Evolutionary conservation across 2,797 vertebrate genomes (phyloP), one percentile per base, ranked within the genome.

Genomic region (Phyllotis vaccarum): DNA sequence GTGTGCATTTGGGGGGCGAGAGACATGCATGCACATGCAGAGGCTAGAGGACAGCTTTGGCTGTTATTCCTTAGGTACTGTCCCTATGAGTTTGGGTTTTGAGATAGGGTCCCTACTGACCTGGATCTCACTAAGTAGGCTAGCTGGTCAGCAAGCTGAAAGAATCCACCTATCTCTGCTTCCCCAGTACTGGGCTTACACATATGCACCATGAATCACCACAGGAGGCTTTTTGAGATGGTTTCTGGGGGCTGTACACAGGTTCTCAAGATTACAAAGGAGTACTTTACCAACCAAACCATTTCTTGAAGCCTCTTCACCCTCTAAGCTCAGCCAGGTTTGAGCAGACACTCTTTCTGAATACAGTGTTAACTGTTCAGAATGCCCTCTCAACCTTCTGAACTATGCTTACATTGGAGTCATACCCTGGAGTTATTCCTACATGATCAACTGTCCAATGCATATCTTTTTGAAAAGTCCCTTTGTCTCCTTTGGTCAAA

Each of bases 401-500:
- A 92, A 83, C 24, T 40, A 31, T 11, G 79, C 92, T 82, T 27
- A 52, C 56, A 6, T 80, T 62, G n/a, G 76, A 85, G 64, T 74
- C 68, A 60, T 43, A 16, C 7, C 70, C 52, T 64, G 29, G 34
- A 24, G 34, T 64, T 40, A 70, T 40, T 27, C 3, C 7, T 16
- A n/a, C 54, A 62, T 2, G 5, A 37, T n/a, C n/a, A 16, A 52
- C 91, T 68, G 89, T 89, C 62, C 17, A 3, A 74, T 54, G 49
- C 29, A 14, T 12, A 6, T 70, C 66, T 80, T 80, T 95, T 76
- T 52, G 66, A 95, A 91, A 85, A 54, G 27, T 76, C 86, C 43
- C 24, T 93, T 89, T 78, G 43, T 86, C 70, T 70, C n/a, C 49
- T 21, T 40, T 40, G 8, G 40, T 91, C 78, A 82, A 93, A 80